phyloP scores from a whole-genome alignment of 2,888 invertebrate genomes.

The Maniola hyperantus region DNA sequence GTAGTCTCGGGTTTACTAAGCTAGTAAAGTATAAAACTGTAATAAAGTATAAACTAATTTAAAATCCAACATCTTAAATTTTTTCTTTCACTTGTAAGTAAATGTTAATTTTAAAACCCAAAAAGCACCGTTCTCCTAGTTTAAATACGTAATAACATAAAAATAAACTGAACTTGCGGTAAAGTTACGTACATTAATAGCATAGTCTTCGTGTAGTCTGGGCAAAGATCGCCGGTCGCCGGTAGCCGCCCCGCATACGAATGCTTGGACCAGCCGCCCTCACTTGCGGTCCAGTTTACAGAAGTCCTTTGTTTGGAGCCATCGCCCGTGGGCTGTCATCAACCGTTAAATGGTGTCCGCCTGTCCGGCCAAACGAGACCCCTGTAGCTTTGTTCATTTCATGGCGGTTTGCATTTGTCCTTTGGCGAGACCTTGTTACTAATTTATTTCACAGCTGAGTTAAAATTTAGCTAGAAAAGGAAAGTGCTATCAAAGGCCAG shows the following conservation, averaged over 20 bases:
- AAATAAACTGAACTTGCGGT: not conserved
- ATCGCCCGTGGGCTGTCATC: conserved; percentile 69
- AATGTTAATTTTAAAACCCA: too few relatives aligned
- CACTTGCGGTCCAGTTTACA: conserved; percentile 54
- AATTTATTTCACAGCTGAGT: conserved; percentile 54
- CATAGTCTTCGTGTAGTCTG: too few relatives aligned
- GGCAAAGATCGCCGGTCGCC: not conserved
- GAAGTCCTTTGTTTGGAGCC: conserved; percentile 66
- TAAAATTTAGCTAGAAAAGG: not conserved
- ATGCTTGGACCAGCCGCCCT: conserved; percentile 44
- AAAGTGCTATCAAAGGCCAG: not conserved
- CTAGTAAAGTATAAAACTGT: too few relatives aligned
- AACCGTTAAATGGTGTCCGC: conserved; percentile 64
- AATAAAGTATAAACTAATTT: too few relatives aligned
- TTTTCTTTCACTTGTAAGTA: too few relatives aligned
- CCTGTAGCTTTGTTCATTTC: conserved; percentile 71
- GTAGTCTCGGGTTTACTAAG: too few relatives aligned
- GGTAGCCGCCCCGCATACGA: conserved; percentile 13
- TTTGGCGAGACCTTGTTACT: conserved; percentile 51
- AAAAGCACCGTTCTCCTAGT: too few relatives aligned
- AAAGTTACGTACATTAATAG: not conserved
- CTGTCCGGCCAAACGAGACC: conserved; percentile 52
- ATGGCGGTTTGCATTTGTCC: conserved; percentile 63
- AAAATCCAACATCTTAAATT: too few relatives aligned
- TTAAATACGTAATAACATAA: not conserved